Base-by-base conservation (phyloP, 2,797 vertebrate species). In the Coranthus polyacanthus region DNA sequence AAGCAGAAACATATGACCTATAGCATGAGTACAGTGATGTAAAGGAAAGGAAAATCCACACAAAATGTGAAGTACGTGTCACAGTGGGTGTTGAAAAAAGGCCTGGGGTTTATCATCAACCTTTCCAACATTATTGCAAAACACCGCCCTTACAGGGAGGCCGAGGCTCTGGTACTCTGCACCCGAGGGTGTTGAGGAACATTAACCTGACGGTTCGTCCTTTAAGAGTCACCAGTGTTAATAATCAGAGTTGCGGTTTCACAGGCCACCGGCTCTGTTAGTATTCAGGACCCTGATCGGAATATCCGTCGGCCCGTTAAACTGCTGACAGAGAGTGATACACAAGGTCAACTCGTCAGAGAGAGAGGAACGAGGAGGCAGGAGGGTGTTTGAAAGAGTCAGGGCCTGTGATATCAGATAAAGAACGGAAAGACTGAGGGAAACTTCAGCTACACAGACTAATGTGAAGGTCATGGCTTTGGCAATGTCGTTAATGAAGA, bases 231-330 rank as follows among this genome's bases (percentile, higher is more conserved):
- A 75, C 79, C 89, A 69, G 86, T 93, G 95, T 95, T 96, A 97
- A 98, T 99, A 95, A 98, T 97, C 95, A 95, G 92, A 94, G 94
- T 92, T 69, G 87, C 90, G 87, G 95, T 89, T 93, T 93, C 90
- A 94, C 91, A 92, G 94, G 89, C 95, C 93, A 94, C 91, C 92
- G 86, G 92, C 90, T 92, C 88, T 82, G 88, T 95, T 94, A 94
- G 93, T 90, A 90, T 81, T 79, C 91, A 87, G 86, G 78, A 88
- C 87, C 93, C 90, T 95, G 95, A 92, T 93, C 87, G 82, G 96
- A 95, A 96, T 95, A 93, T 90, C 92, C 91, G 89, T 88, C 82
- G 84, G 79, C 85, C 85, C 78, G 83, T 95, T 95, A 95, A 84
- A 95, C 93, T 92, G 88, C 90, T 90, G 86, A 92, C 92, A 22